Evolutionary conservation across 1,140 invertebrate genomes (phyloP), one percentile per base, ranked within the genome.

Genomic region (Camponotus floridanus): DNA sequence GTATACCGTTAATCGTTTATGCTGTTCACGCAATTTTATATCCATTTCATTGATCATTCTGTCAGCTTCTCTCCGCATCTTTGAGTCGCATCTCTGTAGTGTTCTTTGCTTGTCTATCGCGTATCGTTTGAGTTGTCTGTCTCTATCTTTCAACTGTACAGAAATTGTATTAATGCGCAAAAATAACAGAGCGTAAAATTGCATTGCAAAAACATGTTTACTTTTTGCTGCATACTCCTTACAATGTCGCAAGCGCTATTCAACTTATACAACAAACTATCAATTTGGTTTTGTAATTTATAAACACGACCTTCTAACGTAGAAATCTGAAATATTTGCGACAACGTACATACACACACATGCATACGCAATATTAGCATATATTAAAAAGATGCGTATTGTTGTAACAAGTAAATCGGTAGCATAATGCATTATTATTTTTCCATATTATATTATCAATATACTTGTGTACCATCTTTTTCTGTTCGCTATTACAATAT

Each of bases 91-190:
- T 90, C 97, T 97, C 86, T 97, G 96, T 92, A 98, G 97, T 62
- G 97, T 96, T 89, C 96, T 97, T 90, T 97, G 96, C 88, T 97
- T 97, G 67, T 98, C 97, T 26, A 97, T 94, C 36, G 96, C 95
- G 73, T 97, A 96, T 92, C 97, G 97, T 86, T 96, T 97, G 0
- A 98, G 92, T 74, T 96, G 95, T 80, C 96, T 94, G 85, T 97
- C 96, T 91, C 97, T 97, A 87, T 97, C 96, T 90, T 95, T 96
- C 6, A 97, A 71, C 93, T 94, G 26, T 8, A 88, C 18, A 62
- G n/a, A 86, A 33, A 80, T 64, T 21, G 1, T 21, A 48, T 64
- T 18, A 70, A 31, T 13, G 7, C n/a, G 57, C 39, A 45, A 8
- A 85, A 67, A 45, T 33, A 9, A 71, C 65, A 31, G 15, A 33